Evolutionary conservation across 92 coral and sea anemone species (phyloP), one percentile per base, ranked within the genome.

Genomic region (Porites divaricata): DNA sequence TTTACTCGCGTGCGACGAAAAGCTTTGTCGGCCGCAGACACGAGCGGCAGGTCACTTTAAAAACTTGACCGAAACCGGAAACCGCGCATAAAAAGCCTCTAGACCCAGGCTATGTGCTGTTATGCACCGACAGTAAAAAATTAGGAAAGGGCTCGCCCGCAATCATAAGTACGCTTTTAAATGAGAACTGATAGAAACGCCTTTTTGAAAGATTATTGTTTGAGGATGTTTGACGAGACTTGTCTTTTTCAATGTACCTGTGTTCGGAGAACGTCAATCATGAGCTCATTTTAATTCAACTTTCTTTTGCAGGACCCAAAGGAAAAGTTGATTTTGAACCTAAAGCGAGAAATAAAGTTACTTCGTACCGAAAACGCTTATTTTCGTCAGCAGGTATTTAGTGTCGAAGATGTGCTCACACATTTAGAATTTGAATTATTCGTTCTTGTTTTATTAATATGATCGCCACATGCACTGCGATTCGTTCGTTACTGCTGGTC

Each of bases 331-430:
- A 94, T 96, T 72, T 64, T 96, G 16, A 94, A 96, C 72, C 90
- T 96, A 24, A 96, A 92, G 83, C 93, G 99, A 20, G 99, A 96
- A 85, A 96, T 96, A 74, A 94, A 93, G 89, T 75, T 96, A 28
- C 89, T 96, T 12, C 91, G 99, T 66, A 96, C 98, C 16, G 99
- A 96, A 81, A 96, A 96, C 81, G 73, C 83, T 52, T 96, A 96
- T 75, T 96, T 96, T 70, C 94, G 98, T 62, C 90, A 81, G 72
- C 98, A 96, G 98, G 99, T 96, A 83, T 75, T 73, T 10, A 1
- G 9, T 21, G 48, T 53, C 22, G 16, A 54, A 21, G 9, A 1
- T 22, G 57, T 1, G 16, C 6, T 66, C 19, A 66, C 26, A 66
- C 15, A 45, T 66, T 66, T 66, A 45, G 11, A 4, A 8, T 66